Evolutionary conservation across 92 coral and sea anemone genomes (phyloP).

Genomic region (Palythoa caribaeorum): DNA sequence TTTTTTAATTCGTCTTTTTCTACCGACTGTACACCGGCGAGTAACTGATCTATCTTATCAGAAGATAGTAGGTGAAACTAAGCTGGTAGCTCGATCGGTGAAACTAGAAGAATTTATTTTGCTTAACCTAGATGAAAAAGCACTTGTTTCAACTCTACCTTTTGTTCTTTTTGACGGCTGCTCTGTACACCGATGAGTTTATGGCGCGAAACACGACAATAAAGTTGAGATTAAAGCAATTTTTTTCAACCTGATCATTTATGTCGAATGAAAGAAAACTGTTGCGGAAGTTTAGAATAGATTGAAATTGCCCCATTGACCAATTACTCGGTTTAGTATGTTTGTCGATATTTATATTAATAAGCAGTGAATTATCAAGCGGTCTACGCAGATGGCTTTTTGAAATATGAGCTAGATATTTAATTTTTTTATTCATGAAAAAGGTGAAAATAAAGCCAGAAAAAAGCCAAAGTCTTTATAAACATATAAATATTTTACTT

Average conservation of each 20-base stretch:
- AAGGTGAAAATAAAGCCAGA: neutral
- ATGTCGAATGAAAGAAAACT: neutral
- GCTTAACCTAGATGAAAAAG: neutral
- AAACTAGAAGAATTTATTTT: too few relatives aligned
- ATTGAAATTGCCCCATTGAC: neutral
- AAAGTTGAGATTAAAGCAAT: neutral
- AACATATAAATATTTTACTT: too few relatives aligned
- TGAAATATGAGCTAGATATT: neutral
- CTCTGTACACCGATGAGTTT: neutral
- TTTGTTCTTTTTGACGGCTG: neutral
- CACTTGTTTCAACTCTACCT: neutral
- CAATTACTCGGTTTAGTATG: neutral
- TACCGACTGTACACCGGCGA: too few relatives aligned
- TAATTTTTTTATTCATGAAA: neutral
- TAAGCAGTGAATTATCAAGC: neutral
- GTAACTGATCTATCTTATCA: too few relatives aligned
- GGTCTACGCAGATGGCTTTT: neutral
- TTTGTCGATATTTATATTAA: neutral
- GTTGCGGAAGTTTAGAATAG: neutral
- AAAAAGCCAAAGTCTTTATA: neutral
- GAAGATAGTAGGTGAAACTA: too few relatives aligned
- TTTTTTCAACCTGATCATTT: neutral
- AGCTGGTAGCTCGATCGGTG: too few relatives aligned
- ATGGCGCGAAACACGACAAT: neutral
- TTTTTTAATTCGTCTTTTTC: too few relatives aligned